A percentile compares a stretch with the other conserved stretches of the same genome.
phyloP scores from a whole-genome alignment of 2,888 invertebrate genomes.

The Tridacna crocea region DNA sequence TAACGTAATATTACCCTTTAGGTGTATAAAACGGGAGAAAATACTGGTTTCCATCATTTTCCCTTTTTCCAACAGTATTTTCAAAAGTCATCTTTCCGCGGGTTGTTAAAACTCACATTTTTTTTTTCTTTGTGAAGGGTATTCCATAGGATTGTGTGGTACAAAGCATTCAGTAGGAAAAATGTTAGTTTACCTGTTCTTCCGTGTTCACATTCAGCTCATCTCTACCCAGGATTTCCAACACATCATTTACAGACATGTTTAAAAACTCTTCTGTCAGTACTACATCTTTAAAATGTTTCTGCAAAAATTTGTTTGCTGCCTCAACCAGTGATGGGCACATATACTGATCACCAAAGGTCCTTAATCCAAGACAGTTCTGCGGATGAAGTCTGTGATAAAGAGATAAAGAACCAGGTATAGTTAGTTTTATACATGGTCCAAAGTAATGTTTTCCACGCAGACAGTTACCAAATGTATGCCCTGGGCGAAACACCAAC shows the following conservation, averaged over 20 bases:
- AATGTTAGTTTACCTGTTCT: conserved; percentile 86
- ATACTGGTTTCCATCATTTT: no score
- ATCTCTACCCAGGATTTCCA: conserved; percentile 90
- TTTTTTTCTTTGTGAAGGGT: no score
- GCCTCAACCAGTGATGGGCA: conserved; percentile 89
- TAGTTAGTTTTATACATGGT: no score
- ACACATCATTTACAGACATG: conserved; percentile 87
- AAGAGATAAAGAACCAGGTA: conserved; percentile 43
- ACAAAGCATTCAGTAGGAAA: background rate
- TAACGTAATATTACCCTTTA: no score
- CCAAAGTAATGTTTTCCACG: no score
- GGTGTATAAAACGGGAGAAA: no score
- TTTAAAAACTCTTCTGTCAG: conserved; percentile 91
- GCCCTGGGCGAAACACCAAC: no score
- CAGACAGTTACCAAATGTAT: no score
- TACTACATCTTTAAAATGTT: conserved; percentile 91
- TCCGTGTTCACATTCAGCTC: conserved; percentile 91
- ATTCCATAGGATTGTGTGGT: no score
- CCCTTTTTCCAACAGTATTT: no score
- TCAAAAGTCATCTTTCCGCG: no score
- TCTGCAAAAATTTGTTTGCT: conserved; percentile 91
- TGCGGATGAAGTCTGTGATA: conserved; percentile 89
- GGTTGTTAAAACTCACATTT: no score
- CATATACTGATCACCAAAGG: conserved; percentile 92
- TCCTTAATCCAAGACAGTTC: conserved; percentile 91